Conservation (phyloP, 2,888 invertebrate genomes). For the Patella caerulea region DNA sequence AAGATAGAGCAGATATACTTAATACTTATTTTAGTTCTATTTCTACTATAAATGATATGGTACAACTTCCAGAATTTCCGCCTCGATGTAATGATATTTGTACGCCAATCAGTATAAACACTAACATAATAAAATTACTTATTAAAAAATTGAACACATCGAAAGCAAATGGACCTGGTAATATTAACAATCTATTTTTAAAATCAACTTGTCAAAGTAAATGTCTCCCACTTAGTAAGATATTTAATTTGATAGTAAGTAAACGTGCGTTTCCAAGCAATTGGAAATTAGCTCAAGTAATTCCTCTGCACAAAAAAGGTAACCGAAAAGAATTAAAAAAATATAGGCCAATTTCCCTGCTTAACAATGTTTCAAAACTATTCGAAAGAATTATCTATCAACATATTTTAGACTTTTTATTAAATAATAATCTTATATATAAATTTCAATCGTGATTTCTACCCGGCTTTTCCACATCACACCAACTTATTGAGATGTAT, state of each 20-base stretch:
- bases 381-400: slow-evolving; percentile 39
- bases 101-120: too few species aligned
- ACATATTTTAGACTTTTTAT: slow-evolving; percentile 31
- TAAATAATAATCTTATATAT: slow-evolving; percentile 34
- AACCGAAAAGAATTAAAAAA: slow-evolving; percentile 30
- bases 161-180: slow-evolving; percentile 11
- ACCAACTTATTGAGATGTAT: slow-evolving; percentile 38
- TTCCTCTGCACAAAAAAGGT: slow-evolving; percentile 41
- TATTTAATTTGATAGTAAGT: too few species aligned
- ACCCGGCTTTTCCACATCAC: slow-evolving; percentile 35
- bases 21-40: slow-evolving; percentile 6
- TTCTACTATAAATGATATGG: slow-evolving; percentile 5
- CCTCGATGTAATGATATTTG: too few species aligned
- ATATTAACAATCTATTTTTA: not conserved
- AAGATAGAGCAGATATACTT: not conserved
- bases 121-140: not conserved
- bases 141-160: slow-evolving; percentile 7
- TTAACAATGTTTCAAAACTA: slow-evolving; percentile 32
- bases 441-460: slow-evolving; percentile 41
- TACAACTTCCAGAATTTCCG: not conserved
- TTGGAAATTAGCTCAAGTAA: slow-evolving; percentile 38
- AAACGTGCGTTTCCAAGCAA: slow-evolving; percentile 28
- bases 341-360: slow-evolving; percentile 41
- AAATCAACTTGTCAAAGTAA: too few species aligned
- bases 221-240: too few species aligned